phyloP scores from a whole-genome alignment of 1,140 invertebrate genomes.

The Drosophila busckii region DNA sequence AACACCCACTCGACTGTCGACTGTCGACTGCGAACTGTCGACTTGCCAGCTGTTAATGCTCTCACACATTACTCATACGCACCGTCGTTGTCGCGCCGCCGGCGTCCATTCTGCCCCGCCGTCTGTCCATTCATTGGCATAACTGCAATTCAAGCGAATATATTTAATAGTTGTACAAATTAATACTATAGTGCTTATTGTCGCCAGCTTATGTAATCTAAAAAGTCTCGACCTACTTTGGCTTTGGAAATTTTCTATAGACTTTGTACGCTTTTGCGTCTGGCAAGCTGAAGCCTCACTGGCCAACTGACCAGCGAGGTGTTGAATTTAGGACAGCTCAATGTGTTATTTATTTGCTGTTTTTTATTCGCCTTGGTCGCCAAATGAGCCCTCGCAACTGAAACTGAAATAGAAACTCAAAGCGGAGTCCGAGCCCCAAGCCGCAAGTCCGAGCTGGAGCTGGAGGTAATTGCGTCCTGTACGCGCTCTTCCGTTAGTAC shows the following conservation, averaged over 20 bases:
- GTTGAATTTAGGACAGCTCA: constrained; percentile 67
- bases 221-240: background rate
- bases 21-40: constrained; percentile 2
- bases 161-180: background rate
- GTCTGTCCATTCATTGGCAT: constrained; percentile 77
- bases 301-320: constrained; percentile 62
- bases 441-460: background rate
- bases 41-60: background rate
- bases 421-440: too few relatives aligned
- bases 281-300: constrained; percentile 57
- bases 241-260: too few relatives aligned
- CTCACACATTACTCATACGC: constrained; percentile 45
- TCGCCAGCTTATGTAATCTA: background rate
- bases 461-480: constrained; percentile 63
- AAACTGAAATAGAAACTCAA: too few relatives aligned
- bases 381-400: constrained; percentile 19
- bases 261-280: too few relatives aligned
- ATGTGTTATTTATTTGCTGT: constrained; percentile 32
- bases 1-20: constrained; percentile 6
- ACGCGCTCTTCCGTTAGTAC: constrained; percentile 47
- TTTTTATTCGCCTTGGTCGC: constrained; percentile 29
- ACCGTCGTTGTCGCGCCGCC: constrained; percentile 66
- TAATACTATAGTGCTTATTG: constrained; percentile 1
- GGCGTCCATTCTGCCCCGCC: constrained; percentile 55
- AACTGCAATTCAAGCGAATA: constrained; percentile 69